Percentiles rank a stretch among this genome's conserved stretches.
Evolutionary conservation across 2,113 vertebrate genomes (phyloP).

Genomic region (Microcebus tavaratra): DNA sequence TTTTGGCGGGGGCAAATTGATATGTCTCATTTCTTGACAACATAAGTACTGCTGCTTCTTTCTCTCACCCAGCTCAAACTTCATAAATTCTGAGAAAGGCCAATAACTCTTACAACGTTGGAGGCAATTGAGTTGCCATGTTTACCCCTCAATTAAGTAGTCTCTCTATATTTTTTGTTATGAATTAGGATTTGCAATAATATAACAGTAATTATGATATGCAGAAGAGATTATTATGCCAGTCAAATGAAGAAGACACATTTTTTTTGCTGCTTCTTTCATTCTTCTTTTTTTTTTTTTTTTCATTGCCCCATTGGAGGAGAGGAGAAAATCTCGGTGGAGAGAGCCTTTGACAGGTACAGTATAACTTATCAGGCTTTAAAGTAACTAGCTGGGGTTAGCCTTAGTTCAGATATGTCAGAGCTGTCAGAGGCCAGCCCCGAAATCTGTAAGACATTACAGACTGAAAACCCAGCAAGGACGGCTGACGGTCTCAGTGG

Average conservation of each 20-base stretch:
- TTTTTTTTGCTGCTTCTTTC: background rate
- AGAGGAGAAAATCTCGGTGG: background rate
- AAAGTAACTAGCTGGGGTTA: constrained; percentile 41
- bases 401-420: constrained; percentile 66
- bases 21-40: background rate
- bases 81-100: background rate
- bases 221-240: background rate
- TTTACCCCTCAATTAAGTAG: background rate
- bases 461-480: constrained; percentile 26
- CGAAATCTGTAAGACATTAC: constrained; percentile 72
- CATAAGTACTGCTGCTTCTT: background rate
- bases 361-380: constrained; percentile 60
- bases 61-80: background rate
- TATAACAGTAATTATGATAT: background rate
- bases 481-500: constrained; percentile 30
- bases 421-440: constrained; percentile 66
- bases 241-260: constrained; percentile 10
- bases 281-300: background rate
- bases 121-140: background rate
- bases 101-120: background rate
- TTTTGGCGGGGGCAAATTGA: background rate
- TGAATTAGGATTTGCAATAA: background rate
- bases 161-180: background rate
- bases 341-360: constrained; percentile 61
- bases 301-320: background rate